Base-by-base conservation (phyloP, 2,888 invertebrate genomes). In the Agrilus biguttatus region DNA sequence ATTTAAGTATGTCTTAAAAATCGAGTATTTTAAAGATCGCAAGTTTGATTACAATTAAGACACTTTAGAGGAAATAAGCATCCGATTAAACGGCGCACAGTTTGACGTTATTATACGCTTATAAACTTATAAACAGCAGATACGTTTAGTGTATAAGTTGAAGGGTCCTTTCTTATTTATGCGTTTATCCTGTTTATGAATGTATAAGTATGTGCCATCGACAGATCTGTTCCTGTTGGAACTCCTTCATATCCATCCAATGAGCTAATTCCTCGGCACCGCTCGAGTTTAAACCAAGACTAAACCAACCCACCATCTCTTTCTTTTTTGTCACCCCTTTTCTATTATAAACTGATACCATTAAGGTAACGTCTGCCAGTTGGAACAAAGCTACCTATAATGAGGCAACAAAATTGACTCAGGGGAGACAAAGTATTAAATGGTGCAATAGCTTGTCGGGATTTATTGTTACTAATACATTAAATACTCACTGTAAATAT, bases 261-360 rank as follows among this genome's bases (percentile, higher is more conserved):
- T 95, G 93, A 17, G 86, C 78, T 43, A 84, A 73, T 66, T 93
- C 91, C 61, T 92, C 93, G 42, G 90, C 83, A 17, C 92, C 91
- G 43, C 91, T 90, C 53, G 89, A 84, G 69, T 87, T 91, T 62
- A 88, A 74, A 6, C 95, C 95, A 45, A 95, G 68, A 47, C 91
- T 86, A 70, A 95, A 90, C 93, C 95, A 95, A 47, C 95, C 95
- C 53, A 95, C 86, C 86, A 93, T 89, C 66, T 95, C 93, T 60
- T 93, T 89, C 53, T 89, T 83, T 63, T 93, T 95, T 52, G 84
- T 83, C 63, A 92, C 88, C 53, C 91, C 83, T 50, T 89, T 83
- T 63, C 91, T 86, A 59, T 80, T 81, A 74, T 93, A 93, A 44
- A 93, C 88, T 1, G 91, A 89, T 49, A 92, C 79, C 83, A 93